Evolutionary conservation across 2,797 vertebrate species (phyloP).

Genomic region (Melanotaenia nigrans): DNA sequence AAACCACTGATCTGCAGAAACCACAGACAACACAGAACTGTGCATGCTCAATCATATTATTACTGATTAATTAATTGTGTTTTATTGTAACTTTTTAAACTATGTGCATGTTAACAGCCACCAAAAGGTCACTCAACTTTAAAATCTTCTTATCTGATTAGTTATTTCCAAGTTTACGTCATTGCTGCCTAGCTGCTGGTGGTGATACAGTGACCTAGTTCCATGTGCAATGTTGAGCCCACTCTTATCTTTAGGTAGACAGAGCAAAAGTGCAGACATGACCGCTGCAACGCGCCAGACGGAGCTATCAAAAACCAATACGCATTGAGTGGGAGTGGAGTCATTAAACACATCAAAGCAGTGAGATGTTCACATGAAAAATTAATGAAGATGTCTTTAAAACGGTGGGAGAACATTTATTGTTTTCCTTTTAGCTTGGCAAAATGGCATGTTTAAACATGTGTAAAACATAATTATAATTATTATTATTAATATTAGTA

Average conservation of each 20-base stretch:
- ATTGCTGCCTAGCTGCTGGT: constrained; percentile 31
- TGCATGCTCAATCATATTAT: too few relatives aligned
- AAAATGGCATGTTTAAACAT: not conserved
- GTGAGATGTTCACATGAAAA: not conserved
- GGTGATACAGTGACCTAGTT: constrained; percentile 70
- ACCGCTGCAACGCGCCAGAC: constrained; percentile 16
- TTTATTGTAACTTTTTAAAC: not conserved
- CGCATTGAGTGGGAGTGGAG: not conserved
- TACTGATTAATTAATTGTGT: not conserved
- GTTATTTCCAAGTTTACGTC: constrained; percentile 23
- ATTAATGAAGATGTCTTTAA: too few relatives aligned
- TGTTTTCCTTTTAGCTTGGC: not conserved
- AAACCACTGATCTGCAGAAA: not conserved
- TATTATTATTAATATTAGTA: not conserved
- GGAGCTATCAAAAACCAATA: constrained; percentile 25
- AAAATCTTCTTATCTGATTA: constrained; percentile 6
- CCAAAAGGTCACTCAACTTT: not conserved
- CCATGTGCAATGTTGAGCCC: constrained; percentile 54
- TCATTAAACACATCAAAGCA: constrained; percentile 1
- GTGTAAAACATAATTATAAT: not conserved
- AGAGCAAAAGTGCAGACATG: constrained; percentile 15
- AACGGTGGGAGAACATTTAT: not conserved
- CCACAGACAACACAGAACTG: not conserved
- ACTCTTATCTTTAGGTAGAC: constrained; percentile 38
- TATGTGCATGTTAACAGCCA: not conserved